A percentile compares a stretch with the other conserved stretches of the same genome.
These are phyloP conservation scores for Pterocles orientalis DNA, from an alignment of 2,113 vertebrate genomes.

Conservation along the genomic window DNA sequence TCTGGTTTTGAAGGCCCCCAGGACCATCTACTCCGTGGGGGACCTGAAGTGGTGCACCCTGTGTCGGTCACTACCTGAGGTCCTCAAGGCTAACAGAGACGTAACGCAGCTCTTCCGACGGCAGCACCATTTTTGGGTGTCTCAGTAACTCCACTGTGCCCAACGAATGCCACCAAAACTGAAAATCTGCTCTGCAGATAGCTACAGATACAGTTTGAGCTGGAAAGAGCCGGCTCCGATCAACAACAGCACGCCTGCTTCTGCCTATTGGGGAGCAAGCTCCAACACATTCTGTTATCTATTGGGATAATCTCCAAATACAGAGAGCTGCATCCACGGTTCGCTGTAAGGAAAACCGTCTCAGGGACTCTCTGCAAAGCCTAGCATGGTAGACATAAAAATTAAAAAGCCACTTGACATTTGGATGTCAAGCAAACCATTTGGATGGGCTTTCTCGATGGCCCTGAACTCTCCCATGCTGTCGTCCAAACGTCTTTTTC, in stretches of 20 bases:
- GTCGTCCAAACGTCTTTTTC: background rate
- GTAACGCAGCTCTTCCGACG: background rate
- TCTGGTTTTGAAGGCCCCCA: background rate
- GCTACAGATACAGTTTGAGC: background rate
- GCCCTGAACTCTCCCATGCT: background rate
- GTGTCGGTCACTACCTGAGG: rapidly evolving
- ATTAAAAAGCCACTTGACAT: background rate
- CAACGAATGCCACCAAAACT: background rate
- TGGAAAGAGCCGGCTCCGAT: background rate
- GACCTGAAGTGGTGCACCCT: background rate
- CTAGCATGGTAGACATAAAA: background rate
- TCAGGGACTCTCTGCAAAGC: background rate
- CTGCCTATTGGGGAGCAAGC: background rate
- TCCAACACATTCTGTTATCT: background rate
- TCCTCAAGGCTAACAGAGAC: background rate
- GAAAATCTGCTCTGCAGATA: background rate
- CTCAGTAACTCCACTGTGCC: background rate
- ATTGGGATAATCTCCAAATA: background rate
- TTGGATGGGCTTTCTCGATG: background rate
- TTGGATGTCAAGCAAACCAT: background rate
- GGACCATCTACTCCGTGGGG: background rate
- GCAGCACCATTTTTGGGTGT: background rate
- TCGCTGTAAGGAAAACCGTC: background rate
- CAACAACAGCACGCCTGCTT: background rate
- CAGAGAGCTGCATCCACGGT: background rate